phyloP scores from a whole-genome alignment of 1,140 invertebrate genomes.

The Drosophila miranda region DNA sequence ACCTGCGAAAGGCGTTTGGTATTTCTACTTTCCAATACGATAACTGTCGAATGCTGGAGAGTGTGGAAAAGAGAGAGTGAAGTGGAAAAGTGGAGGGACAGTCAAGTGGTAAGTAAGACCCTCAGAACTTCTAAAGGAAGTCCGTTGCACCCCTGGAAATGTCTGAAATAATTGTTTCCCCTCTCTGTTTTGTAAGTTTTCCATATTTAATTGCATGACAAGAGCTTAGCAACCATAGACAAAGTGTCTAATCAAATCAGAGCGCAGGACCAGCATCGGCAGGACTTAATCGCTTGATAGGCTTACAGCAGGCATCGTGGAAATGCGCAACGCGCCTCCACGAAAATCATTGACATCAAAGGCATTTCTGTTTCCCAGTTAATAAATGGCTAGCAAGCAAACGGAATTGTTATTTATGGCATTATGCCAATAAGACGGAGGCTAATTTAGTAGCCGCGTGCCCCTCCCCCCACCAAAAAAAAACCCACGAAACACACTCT shows the following conservation, averaged over 20 bases:
- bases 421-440: slow-evolving; percentile 68
- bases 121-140: not conserved
- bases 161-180: not conserved
- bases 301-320: slow-evolving; percentile 48
- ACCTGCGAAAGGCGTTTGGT: slow-evolving; percentile 19
- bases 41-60: not conserved
- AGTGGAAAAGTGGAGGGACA: slow-evolving; percentile 2
- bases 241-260: slow-evolving; percentile 64
- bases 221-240: slow-evolving; percentile 66
- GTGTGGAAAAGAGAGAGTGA: not conserved
- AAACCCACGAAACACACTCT: slow-evolving; percentile 19
- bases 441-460: slow-evolving; percentile 71
- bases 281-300: slow-evolving; percentile 71
- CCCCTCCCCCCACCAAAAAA: slow-evolving; percentile 17
- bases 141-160: slow-evolving; percentile 4
- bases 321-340: slow-evolving; percentile 57
- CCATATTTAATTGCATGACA: slow-evolving; percentile 55
- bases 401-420: slow-evolving; percentile 58
- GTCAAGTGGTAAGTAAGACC: not conserved
- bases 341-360: slow-evolving; percentile 72
- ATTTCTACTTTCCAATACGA: not conserved
- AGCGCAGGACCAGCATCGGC: slow-evolving; percentile 35
- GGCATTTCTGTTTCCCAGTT: slow-evolving; percentile 64
- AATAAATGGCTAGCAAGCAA: slow-evolving; percentile 64
- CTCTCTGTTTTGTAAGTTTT: slow-evolving; percentile 1